Evolutionary conservation across 92 coral and sea anemone genomes (phyloP), one percentile per base, ranked within the genome.

Genomic region (Ricordea florida): DNA sequence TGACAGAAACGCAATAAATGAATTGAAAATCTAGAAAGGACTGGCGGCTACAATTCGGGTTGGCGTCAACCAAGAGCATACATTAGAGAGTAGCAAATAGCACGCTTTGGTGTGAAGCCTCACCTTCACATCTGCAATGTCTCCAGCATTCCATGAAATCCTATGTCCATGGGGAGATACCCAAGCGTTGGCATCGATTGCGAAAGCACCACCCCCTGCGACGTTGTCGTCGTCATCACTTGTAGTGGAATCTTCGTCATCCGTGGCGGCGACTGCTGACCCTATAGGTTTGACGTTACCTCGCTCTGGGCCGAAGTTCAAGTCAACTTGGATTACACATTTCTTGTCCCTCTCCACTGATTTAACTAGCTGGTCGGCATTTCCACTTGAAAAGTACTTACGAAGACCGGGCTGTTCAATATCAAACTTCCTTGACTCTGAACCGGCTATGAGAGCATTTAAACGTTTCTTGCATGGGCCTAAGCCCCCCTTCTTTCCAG

Each of bases 121-220:
- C n/a, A n/a, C 97, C 74, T 36, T 29, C 60, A 89, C 92, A 9
- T 34, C 69, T 14, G 83, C 86, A 10, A 92, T 92, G 46, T 85
- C 79, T 25, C 94, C 92, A 46, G 57, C 50, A 50, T 85, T 89
- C 97, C 97, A 92, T 2, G 92, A 62, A 34, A 92, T 72, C 69
- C 40, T 69, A 10, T 36, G 67, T 4, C 67, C 67, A 10, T 61
- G 67, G 14, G 47, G 48, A 13, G 67, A 36, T 36, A 61, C 33
- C 30, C 22, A 6, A 13, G 40, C 48, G 14, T 35, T 25, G 11
- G 40, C 29, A 55, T 61, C 33, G 30, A 33, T 9, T 3, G 67
- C 14, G 20, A 22, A 21, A 4, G 3, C 26, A 18, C 14, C 48
- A 32, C 28, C 10, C 23, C 31, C 5, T 31, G 21, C 15, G 48